These are phyloP conservation scores for Cryptoprocta ferox DNA, from an alignment of 2,797 vertebrate genomes.

Conservation along the genomic window DNA sequence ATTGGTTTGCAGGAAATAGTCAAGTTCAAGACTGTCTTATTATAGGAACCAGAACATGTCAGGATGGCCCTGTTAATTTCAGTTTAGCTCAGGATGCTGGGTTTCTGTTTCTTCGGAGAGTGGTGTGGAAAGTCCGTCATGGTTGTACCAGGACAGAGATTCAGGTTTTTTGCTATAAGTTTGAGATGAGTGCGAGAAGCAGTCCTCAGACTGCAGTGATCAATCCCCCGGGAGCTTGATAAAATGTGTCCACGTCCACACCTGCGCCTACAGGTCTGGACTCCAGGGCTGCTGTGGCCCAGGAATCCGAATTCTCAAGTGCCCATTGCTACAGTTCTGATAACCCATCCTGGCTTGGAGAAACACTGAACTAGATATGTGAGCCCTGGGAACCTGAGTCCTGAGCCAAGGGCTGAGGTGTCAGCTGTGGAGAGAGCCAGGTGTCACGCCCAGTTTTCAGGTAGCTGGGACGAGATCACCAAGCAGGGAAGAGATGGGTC, in stretches of 20 bases:
- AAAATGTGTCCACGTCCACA: no score
- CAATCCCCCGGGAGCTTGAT: not conserved
- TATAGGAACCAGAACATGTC: not conserved
- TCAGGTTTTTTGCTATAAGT: not conserved
- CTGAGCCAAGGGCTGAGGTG: not conserved
- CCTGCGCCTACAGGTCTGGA: not conserved
- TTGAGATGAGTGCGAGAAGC: not conserved
- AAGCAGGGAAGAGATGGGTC: not conserved
- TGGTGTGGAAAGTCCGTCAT: not conserved
- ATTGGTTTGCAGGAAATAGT: not conserved
- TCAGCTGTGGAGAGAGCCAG: no score
- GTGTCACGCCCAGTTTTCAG: not conserved
- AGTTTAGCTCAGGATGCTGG: not conserved
- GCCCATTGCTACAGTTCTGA: not conserved
- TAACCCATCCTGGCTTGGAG: not conserved
- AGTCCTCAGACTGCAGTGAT: not conserved
- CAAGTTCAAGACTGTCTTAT: not conserved
- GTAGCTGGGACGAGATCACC: not conserved
- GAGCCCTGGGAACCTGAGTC: not conserved
- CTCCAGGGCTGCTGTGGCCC: not conserved
- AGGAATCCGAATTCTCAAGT: not conserved
- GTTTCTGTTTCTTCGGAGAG: not conserved
- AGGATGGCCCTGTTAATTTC: not conserved
- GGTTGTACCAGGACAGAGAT: fast-evolving
- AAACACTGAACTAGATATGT: not conserved